phyloP scores from a whole-genome alignment of 2,888 invertebrate species.

The Clunio marinus region DNA sequence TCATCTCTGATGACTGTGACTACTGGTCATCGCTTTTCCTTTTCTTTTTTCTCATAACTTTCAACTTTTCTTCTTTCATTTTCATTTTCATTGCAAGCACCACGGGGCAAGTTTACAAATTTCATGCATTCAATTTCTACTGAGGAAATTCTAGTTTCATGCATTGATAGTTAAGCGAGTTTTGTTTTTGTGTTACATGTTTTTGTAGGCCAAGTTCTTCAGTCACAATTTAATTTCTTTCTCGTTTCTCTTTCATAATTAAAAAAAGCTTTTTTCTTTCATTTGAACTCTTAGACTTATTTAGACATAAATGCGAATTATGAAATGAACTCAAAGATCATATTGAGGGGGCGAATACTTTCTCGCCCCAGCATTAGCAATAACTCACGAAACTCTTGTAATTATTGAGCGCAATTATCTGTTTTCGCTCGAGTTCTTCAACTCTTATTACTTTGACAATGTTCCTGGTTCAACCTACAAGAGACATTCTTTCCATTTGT shows the following conservation, averaged over 20 bases:
- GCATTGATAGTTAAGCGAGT: not conserved
- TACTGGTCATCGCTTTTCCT: too few species aligned
- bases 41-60: too few species aligned
- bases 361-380: too few species aligned
- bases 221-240: slow-evolving; percentile 6
- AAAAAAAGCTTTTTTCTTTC: too few species aligned
- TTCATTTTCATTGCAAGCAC: slow-evolving; percentile 17
- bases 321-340: not conserved
- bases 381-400: not conserved
- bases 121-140: slow-evolving; percentile 16
- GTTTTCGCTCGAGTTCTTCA: not conserved
- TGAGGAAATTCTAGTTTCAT: slow-evolving; percentile 27
- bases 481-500: not conserved
- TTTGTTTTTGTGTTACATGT: not conserved
- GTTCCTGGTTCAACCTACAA: not conserved
- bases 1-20: too few species aligned
- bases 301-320: too few species aligned
- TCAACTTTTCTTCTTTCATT: slow-evolving; percentile 21
- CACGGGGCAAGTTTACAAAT: not conserved
- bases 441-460: too few species aligned
- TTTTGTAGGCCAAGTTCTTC: slow-evolving; percentile 34
- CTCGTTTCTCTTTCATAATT: not conserved
- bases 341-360: too few species aligned
- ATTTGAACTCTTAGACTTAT: not conserved
- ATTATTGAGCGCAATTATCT: not conserved